Conservation (phyloP, 2,113 vertebrate species). For the Epinephelus fuscoguttatus region DNA sequence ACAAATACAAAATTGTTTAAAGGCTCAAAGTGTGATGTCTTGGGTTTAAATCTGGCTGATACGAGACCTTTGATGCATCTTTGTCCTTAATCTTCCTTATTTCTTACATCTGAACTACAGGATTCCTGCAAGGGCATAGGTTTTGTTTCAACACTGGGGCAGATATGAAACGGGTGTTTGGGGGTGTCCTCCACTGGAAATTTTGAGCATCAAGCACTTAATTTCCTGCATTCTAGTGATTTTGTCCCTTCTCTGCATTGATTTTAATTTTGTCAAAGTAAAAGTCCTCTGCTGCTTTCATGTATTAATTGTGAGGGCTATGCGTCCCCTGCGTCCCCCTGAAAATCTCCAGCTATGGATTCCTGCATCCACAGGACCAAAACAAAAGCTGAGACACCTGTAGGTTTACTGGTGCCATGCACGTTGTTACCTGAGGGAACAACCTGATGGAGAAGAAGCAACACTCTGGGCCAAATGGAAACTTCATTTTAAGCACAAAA, state of each 20-base stretch:
- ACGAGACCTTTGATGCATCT: background rate
- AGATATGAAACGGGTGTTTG: no score
- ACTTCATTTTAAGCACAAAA: background rate
- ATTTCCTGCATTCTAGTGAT: no score
- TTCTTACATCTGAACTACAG: background rate
- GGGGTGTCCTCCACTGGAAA: no score
- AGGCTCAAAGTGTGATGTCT: background rate
- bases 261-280: no score
- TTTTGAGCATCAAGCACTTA: no score
- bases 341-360: no score
- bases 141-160: no score
- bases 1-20: background rate
- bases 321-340: no score
- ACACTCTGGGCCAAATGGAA: background rate
- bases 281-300: no score
- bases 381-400: constrained; percentile 1
- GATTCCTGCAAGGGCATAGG: background rate
- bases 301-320: no score
- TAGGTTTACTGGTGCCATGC: background rate
- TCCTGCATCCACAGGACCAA: no score
- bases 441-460: background rate
- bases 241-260: no score
- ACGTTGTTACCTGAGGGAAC: background rate
- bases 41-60: background rate
- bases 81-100: background rate